Conservation (phyloP, 2,113 vertebrate species). For the Ailurus styani region DNA sequence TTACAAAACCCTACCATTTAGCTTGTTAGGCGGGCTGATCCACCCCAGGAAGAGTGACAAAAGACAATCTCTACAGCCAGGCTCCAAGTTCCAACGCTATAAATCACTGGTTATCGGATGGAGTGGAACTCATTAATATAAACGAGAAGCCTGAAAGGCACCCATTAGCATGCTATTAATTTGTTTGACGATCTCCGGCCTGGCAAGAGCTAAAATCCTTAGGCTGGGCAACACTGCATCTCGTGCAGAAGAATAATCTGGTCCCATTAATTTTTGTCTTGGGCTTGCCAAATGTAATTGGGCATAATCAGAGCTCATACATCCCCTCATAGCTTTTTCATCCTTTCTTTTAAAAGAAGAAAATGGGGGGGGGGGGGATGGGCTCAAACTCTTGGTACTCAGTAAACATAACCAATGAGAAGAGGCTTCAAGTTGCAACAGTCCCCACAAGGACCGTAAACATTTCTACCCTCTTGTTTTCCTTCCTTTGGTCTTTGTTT, state of each 20-base stretch:
- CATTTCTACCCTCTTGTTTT: neutral
- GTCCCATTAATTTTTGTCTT: slow-evolving; percentile 74
- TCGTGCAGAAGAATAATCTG: slow-evolving; percentile 62
- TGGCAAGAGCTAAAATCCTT: slow-evolving; percentile 71
- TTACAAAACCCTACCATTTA: slow-evolving; percentile 78
- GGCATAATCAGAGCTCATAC: slow-evolving; percentile 50
- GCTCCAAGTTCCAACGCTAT: slow-evolving; percentile 75
- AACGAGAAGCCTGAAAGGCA: slow-evolving; percentile 79
- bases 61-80: slow-evolving; percentile 72
- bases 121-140: slow-evolving; percentile 83
- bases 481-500: slow-evolving; percentile 24
- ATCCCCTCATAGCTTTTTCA: slow-evolving; percentile 12
- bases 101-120: slow-evolving; percentile 82
- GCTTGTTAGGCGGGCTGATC: slow-evolving; percentile 74
- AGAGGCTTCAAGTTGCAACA: slow-evolving; percentile 30
- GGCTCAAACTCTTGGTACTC: slow-evolving; percentile 28
- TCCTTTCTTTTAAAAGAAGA: neutral
- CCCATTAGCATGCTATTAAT: slow-evolving; percentile 78
- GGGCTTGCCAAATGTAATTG: slow-evolving; percentile 69
- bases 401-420: slow-evolving; percentile 51
- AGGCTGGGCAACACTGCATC: slow-evolving; percentile 48
- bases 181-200: slow-evolving; percentile 71
- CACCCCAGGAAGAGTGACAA: slow-evolving; percentile 68
- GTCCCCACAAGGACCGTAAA: neutral
- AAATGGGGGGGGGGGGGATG: neutral